A percentile compares a stretch with the other conserved stretches of the same genome.
phyloP scores from a whole-genome alignment of 2,888 invertebrate genomes.

The Ophion obscuratus region DNA sequence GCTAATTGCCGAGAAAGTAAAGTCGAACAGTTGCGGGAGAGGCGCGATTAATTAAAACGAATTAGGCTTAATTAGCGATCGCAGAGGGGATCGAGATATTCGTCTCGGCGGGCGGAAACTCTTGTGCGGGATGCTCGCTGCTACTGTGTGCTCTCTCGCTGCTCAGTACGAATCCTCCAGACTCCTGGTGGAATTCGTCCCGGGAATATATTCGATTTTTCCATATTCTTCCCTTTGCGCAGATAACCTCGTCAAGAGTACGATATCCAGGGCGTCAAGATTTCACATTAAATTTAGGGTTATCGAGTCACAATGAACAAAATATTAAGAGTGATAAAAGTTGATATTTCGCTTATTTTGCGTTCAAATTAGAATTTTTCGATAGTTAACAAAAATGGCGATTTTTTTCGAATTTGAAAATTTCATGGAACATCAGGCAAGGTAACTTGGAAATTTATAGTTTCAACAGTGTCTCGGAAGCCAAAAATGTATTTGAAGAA shows the following conservation, averaged over 20 bases:
- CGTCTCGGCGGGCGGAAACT: constrained; percentile 51
- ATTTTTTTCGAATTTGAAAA: too few species aligned
- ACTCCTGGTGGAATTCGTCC: constrained; percentile 44
- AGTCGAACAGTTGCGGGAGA: constrained; percentile 36
- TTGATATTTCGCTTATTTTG: too few species aligned
- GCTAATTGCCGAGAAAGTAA: constrained; percentile 70
- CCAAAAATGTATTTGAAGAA: too few species aligned
- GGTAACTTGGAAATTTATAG: too few species aligned
- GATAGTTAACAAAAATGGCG: too few species aligned
- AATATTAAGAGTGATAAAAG: too few species aligned
- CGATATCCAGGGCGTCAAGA: too few species aligned
- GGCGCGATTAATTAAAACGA: constrained; percentile 77
- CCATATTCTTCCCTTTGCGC: neutral
- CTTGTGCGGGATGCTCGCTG: constrained; percentile 25
- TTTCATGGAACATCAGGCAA: too few species aligned
- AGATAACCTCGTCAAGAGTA: neutral
- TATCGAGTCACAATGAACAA: too few species aligned
- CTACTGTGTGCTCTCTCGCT: constrained; percentile 38
- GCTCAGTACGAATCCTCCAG: constrained; percentile 14
- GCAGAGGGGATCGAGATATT: constrained; percentile 56
- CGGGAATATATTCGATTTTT: constrained; percentile 16
- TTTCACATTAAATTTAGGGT: too few species aligned
- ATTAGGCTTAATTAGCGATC: constrained; percentile 79
- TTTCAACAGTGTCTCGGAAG: too few species aligned
- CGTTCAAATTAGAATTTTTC: too few species aligned